These are phyloP conservation scores for Eupeodes luniger DNA, from an alignment of 2,888 invertebrate genomes.

Conservation along the genomic window DNA sequence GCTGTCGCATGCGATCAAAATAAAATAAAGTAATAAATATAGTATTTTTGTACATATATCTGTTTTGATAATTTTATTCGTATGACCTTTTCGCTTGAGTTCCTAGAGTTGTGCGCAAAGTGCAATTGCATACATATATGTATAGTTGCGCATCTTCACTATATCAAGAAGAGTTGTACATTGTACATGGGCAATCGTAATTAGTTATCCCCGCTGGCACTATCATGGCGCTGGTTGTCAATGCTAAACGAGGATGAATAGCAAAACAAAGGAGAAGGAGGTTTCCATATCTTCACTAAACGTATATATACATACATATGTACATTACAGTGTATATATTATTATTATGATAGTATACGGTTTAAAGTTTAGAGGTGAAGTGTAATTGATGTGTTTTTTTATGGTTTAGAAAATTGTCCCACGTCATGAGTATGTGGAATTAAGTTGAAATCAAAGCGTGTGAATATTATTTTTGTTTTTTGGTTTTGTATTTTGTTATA, in stretches of 20 bases:
- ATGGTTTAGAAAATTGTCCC: conserved; percentile 58
- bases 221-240: conserved; percentile 50
- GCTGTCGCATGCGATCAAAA: conserved; percentile 65
- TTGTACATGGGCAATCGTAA: conserved; percentile 68
- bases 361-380: conserved; percentile 71
- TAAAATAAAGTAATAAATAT: conserved; percentile 74
- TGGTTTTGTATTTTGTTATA: no score
- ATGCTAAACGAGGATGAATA: conserved; percentile 48
- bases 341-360: conserved; percentile 5
- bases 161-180: conserved; percentile 46
- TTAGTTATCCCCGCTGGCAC: conserved; percentile 64
- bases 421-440: conserved; percentile 36
- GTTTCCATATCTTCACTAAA: neutral
- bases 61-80: conserved; percentile 74
- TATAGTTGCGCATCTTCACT: conserved; percentile 63
- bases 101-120: conserved; percentile 41
- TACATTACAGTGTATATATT: neutral
- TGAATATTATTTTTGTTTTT: conserved; percentile 28
- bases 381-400: conserved; percentile 72
- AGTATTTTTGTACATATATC: conserved; percentile 25
- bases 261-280: neutral
- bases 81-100: conserved; percentile 73
- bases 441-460: conserved; percentile 11
- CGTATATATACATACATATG: no score
- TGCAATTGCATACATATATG: conserved; percentile 40